phyloP scores from a whole-genome alignment of 1,140 invertebrate species.

The Panagrolaimus sp. region DNA sequence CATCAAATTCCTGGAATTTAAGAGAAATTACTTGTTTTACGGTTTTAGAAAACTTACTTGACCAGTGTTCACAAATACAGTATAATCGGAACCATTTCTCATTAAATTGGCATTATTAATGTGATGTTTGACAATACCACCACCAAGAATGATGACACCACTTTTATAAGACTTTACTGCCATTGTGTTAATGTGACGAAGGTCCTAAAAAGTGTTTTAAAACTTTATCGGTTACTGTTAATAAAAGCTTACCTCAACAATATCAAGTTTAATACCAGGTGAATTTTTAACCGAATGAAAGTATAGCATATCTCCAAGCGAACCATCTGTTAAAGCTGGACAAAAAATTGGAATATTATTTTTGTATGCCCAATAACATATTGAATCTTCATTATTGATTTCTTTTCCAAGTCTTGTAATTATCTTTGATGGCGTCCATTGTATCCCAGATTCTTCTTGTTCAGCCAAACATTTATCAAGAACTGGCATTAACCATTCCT shows the following conservation, averaged over 20 bases:
- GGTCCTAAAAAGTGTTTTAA: slow-evolving; percentile 67
- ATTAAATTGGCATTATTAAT: slow-evolving; percentile 96
- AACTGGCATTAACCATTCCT: slow-evolving; percentile 93
- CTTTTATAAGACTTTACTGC: slow-evolving; percentile 84
- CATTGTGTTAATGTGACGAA: slow-evolving; percentile 81
- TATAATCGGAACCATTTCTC: slow-evolving; percentile 95
- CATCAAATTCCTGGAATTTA: slow-evolving; percentile 84
- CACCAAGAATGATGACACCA: slow-evolving; percentile 94
- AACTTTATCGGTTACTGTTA: not conserved
- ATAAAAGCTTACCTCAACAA: slow-evolving; percentile 69
- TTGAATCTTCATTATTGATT: slow-evolving; percentile 82
- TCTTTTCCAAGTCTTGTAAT: slow-evolving; percentile 76
- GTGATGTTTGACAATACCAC: slow-evolving; percentile 96
- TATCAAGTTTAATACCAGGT: slow-evolving; percentile 85
- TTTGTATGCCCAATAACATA: slow-evolving; percentile 94
- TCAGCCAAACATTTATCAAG: slow-evolving; percentile 83
- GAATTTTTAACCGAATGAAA: slow-evolving; percentile 90
- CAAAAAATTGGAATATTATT: slow-evolving; percentile 97
- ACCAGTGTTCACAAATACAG: slow-evolving; percentile 93
- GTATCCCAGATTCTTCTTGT: slow-evolving; percentile 66
- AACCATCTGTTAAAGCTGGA: slow-evolving; percentile 95
- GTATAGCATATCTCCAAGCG: slow-evolving; percentile 97
- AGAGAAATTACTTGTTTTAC: no score
- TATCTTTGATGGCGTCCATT: slow-evolving; percentile 79
- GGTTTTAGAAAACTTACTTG: slow-evolving; percentile 60